Conservation (phyloP, 2,888 invertebrate species). For the Orchesellides sinensis region DNA sequence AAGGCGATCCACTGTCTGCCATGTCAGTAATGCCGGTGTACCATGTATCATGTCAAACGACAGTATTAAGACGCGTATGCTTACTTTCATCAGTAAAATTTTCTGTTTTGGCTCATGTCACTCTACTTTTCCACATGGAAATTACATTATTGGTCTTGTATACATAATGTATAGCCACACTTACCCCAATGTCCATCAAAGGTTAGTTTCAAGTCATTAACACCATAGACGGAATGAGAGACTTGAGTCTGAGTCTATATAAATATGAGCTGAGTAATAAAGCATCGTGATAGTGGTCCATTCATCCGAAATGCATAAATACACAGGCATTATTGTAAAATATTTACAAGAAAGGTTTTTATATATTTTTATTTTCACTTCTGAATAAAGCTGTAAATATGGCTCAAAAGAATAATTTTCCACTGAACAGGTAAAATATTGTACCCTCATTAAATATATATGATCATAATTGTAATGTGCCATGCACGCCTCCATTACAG, state of each 20-base stretch:
- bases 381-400: too few species aligned
- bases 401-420: background rate
- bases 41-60: too few species aligned
- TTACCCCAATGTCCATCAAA: conserved; percentile 29
- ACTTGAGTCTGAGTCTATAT: background rate
- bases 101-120: conserved; percentile 20
- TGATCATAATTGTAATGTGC: conserved; percentile 8
- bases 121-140: background rate
- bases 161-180: background rate
- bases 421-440: background rate
- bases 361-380: background rate
- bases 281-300: background rate
- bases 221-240: conserved; percentile 27
- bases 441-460: too few species aligned
- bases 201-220: conserved; percentile 23
- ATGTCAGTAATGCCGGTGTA: conserved; percentile 4
- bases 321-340: background rate
- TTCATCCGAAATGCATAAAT: background rate
- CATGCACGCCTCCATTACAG: conserved; percentile 27
- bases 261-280: background rate
- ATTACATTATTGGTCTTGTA: too few species aligned
- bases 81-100: conserved; percentile 4
- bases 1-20: background rate
- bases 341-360: background rate
- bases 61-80: too few species aligned